Conservation (phyloP, 2,888 invertebrate genomes). For the Monoplex corrugatus region DNA sequence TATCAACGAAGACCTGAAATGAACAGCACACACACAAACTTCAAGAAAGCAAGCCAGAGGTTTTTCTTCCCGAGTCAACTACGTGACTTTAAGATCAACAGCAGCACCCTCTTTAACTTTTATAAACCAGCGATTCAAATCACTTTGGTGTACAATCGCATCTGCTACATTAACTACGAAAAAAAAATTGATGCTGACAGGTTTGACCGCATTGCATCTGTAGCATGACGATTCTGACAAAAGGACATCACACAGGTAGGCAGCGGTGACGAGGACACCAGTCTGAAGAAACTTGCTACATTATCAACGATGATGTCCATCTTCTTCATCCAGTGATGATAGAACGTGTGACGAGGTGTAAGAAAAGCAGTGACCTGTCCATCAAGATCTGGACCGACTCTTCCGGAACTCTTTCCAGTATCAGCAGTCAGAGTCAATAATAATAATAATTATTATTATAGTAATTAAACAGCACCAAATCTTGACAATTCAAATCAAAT, state of each 20-base stretch:
- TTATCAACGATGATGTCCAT: too few relatives aligned
- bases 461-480: too few relatives aligned
- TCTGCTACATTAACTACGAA: neutral
- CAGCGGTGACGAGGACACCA: too few relatives aligned
- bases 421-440: too few relatives aligned
- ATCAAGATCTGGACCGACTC: too few relatives aligned
- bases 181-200: neutral
- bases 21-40: neutral
- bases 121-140: neutral
- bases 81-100: neutral
- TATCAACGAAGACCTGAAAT: neutral
- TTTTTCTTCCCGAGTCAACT: neutral
- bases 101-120: neutral
- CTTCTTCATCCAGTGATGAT: too few relatives aligned
- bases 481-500: too few relatives aligned
- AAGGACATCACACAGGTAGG: neutral
- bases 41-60: neutral
- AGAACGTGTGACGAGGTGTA: too few relatives aligned
- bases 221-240: neutral
- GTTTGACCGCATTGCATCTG: neutral
- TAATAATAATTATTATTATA: too few relatives aligned
- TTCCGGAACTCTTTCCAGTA: too few relatives aligned
- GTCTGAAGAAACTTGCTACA: too few relatives aligned
- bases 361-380: too few relatives aligned
- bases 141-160: neutral